Evolutionary conservation across 2,888 invertebrate species (phyloP).

Genomic region (Euzophera pinguis): DNA sequence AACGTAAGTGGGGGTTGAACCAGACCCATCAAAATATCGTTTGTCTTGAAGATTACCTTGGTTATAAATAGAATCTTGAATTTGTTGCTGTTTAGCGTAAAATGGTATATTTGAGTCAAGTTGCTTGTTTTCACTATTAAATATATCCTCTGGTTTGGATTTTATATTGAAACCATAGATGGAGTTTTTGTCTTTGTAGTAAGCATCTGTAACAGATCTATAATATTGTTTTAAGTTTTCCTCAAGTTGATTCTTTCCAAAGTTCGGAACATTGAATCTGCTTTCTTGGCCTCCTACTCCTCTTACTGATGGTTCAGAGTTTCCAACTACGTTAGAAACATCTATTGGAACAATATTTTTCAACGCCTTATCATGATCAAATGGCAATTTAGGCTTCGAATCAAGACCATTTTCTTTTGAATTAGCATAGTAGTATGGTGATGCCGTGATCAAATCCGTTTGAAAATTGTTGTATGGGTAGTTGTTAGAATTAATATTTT

Average conservation of each 20-base stretch:
- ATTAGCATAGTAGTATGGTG: conserved; percentile 52
- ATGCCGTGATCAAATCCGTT: conserved; percentile 55
- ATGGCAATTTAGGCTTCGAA: conserved; percentile 54
- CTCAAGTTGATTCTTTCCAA: conserved; percentile 53
- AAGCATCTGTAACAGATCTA: conserved; percentile 57
- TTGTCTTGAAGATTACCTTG: conserved; percentile 37
- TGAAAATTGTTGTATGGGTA: conserved; percentile 42
- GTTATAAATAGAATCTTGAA: conserved; percentile 41
- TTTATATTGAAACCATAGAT: conserved; percentile 59
- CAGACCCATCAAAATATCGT: conserved; percentile 38
- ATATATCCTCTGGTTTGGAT: conserved; percentile 52
- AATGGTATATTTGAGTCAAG: conserved; percentile 41
- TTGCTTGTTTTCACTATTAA: conserved; percentile 42
- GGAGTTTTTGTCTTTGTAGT: conserved; percentile 67
- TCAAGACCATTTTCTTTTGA: conserved; percentile 46
- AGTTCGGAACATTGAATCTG: conserved; percentile 39
- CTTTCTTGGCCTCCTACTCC: conserved; percentile 32
- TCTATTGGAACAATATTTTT: conserved; percentile 74
- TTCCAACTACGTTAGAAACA: conserved; percentile 63
- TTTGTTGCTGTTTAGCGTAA: conserved; percentile 44
- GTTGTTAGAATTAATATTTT: conserved; percentile 35
- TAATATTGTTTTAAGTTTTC: conserved; percentile 52
- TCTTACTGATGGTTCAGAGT: conserved; percentile 48
- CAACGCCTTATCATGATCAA: conserved; percentile 71
- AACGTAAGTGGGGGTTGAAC: conserved; percentile 40